Percentiles rank a stretch among this genome's conserved stretches.
These are phyloP conservation scores for Sebastiscus tertius DNA, from an alignment of 2,797 vertebrate species.

Conservation along the genomic window DNA sequence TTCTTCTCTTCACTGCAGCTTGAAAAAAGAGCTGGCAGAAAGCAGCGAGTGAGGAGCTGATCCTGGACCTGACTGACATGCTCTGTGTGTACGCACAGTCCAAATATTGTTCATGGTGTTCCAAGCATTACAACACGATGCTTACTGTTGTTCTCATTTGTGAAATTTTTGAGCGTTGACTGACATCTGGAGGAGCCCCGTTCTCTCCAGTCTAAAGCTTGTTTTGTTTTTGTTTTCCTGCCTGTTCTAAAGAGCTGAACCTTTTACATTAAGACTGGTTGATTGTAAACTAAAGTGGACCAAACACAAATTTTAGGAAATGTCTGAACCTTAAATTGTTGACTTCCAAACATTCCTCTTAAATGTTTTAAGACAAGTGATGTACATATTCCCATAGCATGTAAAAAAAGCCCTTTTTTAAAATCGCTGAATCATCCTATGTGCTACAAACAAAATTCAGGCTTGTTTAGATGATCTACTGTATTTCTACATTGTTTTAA, in stretches of 20 bases:
- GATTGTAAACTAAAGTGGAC: neutral
- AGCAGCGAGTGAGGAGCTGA: constrained; percentile 44
- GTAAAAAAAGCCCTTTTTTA: neutral
- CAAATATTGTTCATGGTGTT: neutral
- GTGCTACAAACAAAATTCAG: neutral
- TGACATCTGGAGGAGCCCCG: constrained; percentile 3
- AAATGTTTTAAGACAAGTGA: neutral
- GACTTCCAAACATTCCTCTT: neutral
- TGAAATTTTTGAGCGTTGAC: neutral
- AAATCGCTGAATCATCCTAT: neutral
- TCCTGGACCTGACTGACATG: constrained; percentile 11
- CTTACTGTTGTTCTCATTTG: constrained; percentile 5
- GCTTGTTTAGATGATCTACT: constrained; percentile 27
- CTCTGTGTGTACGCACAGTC: neutral
- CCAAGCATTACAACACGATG: neutral
- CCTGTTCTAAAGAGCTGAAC: neutral
- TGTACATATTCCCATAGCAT: constrained; percentile 17
- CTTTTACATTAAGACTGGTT: neutral
- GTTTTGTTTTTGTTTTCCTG: neutral
- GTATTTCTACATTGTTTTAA: constrained; percentile 84
- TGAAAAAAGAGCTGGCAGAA: constrained; percentile 91
- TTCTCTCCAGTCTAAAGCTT: constrained; percentile 1
- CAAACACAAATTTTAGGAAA: neutral
- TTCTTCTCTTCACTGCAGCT: constrained; percentile 77
- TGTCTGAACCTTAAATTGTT: neutral